These are phyloP conservation scores for Trichopoda pennipes DNA, from an alignment of 2,888 invertebrate genomes.

Conservation along the genomic window DNA sequence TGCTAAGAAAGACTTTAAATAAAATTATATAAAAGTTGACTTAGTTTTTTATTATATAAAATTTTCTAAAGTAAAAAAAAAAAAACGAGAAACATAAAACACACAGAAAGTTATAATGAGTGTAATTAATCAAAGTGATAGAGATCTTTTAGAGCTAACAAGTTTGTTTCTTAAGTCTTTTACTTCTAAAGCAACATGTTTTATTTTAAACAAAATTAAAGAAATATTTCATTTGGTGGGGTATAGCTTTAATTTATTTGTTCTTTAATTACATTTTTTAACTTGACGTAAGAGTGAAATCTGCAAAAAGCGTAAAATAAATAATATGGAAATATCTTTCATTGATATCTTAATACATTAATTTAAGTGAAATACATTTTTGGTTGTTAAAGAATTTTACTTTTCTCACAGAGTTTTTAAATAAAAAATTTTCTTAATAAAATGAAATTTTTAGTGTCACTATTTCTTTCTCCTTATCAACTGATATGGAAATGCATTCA, in stretches of 20 bases:
- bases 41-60: background rate
- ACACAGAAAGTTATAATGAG: constrained; percentile 3
- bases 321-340: too few species aligned
- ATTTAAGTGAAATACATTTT: too few species aligned
- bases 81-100: background rate
- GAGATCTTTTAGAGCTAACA: constrained; percentile 12
- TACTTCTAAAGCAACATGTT: constrained; percentile 9
- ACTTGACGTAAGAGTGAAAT: too few species aligned
- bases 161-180: constrained; percentile 59
- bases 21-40: background rate
- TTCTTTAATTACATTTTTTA: too few species aligned
- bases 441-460: too few species aligned
- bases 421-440: too few species aligned
- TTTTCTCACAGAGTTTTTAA: too few species aligned
- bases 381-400: too few species aligned
- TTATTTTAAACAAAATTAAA: background rate
- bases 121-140: constrained; percentile 42
- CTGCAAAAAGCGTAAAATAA: too few species aligned
- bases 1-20: constrained; percentile 17
- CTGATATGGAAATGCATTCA: too few species aligned
- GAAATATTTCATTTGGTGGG: background rate
- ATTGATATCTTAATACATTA: too few species aligned
- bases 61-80: background rate
- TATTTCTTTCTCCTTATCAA: too few species aligned
- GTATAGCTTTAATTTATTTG: background rate